Percentiles rank a stretch among this genome's conserved stretches.
These are phyloP conservation scores for Acridotheres tristis DNA, from an alignment of 2,797 vertebrate genomes.

Conservation along the genomic window DNA sequence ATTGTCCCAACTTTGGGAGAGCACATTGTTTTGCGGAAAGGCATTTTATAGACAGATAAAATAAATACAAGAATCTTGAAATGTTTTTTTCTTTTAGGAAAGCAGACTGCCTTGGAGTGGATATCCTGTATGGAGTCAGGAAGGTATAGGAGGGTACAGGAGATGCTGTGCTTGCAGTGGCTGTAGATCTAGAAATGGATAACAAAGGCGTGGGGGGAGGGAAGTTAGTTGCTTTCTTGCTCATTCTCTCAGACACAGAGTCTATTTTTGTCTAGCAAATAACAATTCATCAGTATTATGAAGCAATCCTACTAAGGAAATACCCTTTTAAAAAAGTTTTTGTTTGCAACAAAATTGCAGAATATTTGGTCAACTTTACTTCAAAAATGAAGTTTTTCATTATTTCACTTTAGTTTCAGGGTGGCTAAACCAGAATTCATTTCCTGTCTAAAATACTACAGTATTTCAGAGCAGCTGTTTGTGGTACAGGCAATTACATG, in stretches of 20 bases:
- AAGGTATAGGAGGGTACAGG: conserved; percentile 52
- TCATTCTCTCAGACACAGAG: not conserved
- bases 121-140: conserved; percentile 62
- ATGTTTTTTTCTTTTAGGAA: conserved; percentile 47
- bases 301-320: not conserved
- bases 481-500: not conserved
- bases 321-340: not conserved
- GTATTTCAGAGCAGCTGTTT: not conserved
- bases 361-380: not conserved
- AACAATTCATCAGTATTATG: not conserved
- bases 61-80: conserved; percentile 15
- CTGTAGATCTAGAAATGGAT: conserved; percentile 48
- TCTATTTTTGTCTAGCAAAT: conserved; percentile 35
- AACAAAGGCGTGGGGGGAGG: not conserved
- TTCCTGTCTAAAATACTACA: not conserved
- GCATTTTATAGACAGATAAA: conserved; percentile 24
- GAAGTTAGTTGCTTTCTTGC: not conserved
- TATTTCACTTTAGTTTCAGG: not conserved
- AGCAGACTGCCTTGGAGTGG: conserved; percentile 31
- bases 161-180: conserved; percentile 24
- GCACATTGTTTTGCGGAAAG: not conserved
- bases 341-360: not conserved
- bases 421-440: not conserved
- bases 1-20: not conserved
- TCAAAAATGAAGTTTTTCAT: not conserved